A percentile compares a stretch with the other conserved stretches of the same genome.
phyloP scores from a whole-genome alignment of 1,140 invertebrate genomes.

The Babylonia areolata region DNA sequence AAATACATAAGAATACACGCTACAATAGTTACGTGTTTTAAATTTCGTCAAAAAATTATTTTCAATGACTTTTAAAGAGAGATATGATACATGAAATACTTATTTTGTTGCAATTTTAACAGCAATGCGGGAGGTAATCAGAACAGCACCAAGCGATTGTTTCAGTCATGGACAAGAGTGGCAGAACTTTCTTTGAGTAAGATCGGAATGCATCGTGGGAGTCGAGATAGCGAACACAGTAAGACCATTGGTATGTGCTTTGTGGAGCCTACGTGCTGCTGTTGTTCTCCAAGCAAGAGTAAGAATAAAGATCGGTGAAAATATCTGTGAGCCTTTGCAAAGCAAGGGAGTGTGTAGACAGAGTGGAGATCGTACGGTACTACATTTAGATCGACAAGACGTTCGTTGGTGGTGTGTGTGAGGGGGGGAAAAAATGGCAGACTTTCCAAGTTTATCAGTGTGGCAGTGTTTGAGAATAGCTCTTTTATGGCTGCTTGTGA shows the following conservation, averaged over 20 bases:
- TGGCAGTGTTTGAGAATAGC: background rate
- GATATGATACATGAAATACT: too few relatives aligned
- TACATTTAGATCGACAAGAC: background rate
- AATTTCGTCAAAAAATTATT: too few relatives aligned
- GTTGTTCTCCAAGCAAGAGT: background rate
- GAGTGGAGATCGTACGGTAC: background rate
- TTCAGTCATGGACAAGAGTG: background rate
- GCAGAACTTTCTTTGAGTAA: background rate
- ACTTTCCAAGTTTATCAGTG: background rate
- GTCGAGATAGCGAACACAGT: background rate
- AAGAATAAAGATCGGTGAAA: background rate
- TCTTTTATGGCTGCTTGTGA: background rate
- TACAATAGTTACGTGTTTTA: too few relatives aligned
- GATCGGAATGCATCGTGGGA: slow-evolving; percentile 6
- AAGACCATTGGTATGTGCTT: slow-evolving; percentile 3
- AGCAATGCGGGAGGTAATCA: background rate
- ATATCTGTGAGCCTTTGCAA: background rate
- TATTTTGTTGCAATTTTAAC: too few relatives aligned
- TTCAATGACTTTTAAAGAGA: too few relatives aligned
- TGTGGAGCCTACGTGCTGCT: background rate
- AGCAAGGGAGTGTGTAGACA: background rate
- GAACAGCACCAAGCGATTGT: background rate
- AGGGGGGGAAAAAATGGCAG: background rate
- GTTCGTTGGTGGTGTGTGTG: background rate
- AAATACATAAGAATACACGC: too few relatives aligned